Percentiles rank a stretch among this genome's conserved stretches.
These are phyloP conservation scores for Salpingus planirostris DNA, from an alignment of 2,888 invertebrate species.

Conservation along the genomic window DNA sequence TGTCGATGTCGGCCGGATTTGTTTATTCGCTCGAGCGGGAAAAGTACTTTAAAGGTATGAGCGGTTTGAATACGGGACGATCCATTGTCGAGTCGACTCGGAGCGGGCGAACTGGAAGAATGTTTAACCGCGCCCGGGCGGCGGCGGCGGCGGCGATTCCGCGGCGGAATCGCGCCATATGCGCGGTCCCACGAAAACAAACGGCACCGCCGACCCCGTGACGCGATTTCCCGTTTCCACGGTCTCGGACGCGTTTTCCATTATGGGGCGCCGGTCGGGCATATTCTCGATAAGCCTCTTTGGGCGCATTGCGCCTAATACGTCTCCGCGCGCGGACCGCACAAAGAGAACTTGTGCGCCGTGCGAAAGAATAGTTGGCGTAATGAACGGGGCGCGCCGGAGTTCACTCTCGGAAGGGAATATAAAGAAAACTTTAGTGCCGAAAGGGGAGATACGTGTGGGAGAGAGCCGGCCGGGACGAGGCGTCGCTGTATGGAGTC, in stretches of 20 bases:
- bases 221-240: constrained; percentile 11
- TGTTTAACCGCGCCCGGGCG: constrained; percentile 2
- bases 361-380: constrained; percentile 37
- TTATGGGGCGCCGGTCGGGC: too few relatives aligned
- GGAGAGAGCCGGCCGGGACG: constrained; percentile 28
- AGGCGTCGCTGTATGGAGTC: constrained; percentile 25
- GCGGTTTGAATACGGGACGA: constrained; percentile 20
- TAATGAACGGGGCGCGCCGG: constrained; percentile 35
- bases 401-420: constrained; percentile 36
- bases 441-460: constrained; percentile 34
- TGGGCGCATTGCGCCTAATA: constrained; percentile 28
- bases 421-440: constrained; percentile 40
- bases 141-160: constrained; percentile 1
- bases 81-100: constrained; percentile 20
- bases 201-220: constrained; percentile 6
- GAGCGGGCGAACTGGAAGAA: constrained; percentile 20
- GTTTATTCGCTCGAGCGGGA: constrained; percentile 14
- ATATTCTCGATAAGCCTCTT: constrained; percentile 37
- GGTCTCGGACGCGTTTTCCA: too few relatives aligned
- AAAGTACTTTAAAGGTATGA: constrained; percentile 20
- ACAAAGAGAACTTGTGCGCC: constrained; percentile 17
- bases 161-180: constrained; percentile 4
- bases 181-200: constrained; percentile 14
- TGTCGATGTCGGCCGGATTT: constrained; percentile 1
- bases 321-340: too few relatives aligned